Conservation (phyloP, 2,888 invertebrate species). For the Cryptops parisi region DNA sequence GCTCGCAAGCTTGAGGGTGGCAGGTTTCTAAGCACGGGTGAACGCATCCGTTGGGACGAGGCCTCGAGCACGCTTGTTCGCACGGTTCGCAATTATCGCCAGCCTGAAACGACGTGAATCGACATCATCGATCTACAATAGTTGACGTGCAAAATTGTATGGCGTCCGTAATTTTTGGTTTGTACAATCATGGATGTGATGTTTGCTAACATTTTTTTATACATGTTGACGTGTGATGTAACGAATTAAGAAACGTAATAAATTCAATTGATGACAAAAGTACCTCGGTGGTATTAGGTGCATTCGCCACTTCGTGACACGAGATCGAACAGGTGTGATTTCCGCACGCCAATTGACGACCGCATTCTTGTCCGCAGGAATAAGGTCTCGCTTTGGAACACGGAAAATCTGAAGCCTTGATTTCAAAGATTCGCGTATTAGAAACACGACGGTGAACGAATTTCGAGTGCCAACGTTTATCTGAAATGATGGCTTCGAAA, state of each 20-base stretch:
- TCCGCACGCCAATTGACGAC: constrained; percentile 30
- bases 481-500: no score
- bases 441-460: no score
- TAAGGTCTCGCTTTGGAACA: constrained; percentile 43
- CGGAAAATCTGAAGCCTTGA: constrained; percentile 26
- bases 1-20: constrained; percentile 52
- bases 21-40: constrained; percentile 52
- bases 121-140: no score
- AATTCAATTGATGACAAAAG: no score
- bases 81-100: constrained; percentile 44
- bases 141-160: no score
- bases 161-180: no score
- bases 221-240: no score
- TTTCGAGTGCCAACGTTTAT: no score
- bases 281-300: constrained; percentile 15
- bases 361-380: constrained; percentile 35
- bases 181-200: no score
- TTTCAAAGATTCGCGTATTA: no score
- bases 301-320: constrained; percentile 46
- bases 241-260: no score
- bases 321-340: constrained; percentile 45
- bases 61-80: constrained; percentile 42
- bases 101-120: constrained; percentile 23
- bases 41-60: constrained; percentile 48
- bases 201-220: no score